Evolutionary conservation across 2,797 vertebrate genomes (phyloP).

Genomic region (Epinephelus awoara): DNA sequence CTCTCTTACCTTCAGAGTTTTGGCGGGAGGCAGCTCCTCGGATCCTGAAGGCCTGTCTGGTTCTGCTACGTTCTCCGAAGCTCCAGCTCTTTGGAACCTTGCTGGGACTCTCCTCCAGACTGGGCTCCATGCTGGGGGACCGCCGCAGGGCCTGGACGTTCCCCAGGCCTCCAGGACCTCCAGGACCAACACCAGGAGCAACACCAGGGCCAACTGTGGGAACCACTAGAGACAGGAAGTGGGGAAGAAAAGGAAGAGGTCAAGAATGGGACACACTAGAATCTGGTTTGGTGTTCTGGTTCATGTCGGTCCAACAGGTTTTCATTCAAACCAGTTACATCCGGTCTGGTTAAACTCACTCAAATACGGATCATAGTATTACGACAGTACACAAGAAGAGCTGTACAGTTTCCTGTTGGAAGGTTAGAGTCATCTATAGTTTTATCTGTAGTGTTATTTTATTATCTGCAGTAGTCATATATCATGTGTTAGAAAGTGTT

Average conservation of each 20-base stretch:
- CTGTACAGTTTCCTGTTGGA: too few relatives aligned
- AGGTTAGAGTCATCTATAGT: too few relatives aligned
- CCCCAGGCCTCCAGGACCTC: constrained; percentile 41
- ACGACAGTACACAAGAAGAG: too few relatives aligned
- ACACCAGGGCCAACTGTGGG: constrained; percentile 45
- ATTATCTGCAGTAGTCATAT: too few relatives aligned
- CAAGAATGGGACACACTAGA: neutral
- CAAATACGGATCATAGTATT: too few relatives aligned
- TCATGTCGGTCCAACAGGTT: too few relatives aligned
- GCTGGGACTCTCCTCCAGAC: constrained; percentile 94
- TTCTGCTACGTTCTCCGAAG: constrained; percentile 93
- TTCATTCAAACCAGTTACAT: too few relatives aligned
- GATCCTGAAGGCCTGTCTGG: constrained; percentile 94
- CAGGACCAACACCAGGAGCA: constrained; percentile 40
- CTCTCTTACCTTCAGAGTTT: constrained; percentile 94
- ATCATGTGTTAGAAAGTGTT: too few relatives aligned
- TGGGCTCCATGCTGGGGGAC: constrained; percentile 94
- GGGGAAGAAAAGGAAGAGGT: neutral
- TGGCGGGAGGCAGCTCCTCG: constrained; percentile 94
- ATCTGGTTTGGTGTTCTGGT: neutral
- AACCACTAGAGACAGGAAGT: constrained; percentile 20
- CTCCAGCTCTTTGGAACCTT: constrained; percentile 99
- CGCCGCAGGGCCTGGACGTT: constrained; percentile 85
- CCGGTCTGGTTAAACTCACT: too few relatives aligned
- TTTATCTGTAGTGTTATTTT: too few relatives aligned